Percentiles rank a stretch among this genome's conserved stretches.
Conservation (phyloP, 2,113 vertebrate genomes). For the Ochotona curzoniae region DNA sequence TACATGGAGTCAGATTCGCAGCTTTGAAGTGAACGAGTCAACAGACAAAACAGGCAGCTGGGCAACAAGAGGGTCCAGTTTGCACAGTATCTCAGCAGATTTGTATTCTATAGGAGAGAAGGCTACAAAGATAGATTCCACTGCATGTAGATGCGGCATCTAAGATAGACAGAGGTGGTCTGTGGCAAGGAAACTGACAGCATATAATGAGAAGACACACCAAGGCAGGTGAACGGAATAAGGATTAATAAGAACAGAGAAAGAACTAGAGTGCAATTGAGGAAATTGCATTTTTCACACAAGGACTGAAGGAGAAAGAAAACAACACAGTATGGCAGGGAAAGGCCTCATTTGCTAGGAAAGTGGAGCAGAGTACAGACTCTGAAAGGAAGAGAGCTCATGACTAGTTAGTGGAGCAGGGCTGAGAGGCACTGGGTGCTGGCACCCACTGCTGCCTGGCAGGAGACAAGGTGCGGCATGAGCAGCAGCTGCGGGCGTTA, state of each 20-base stretch:
- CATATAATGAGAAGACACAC: constrained; percentile 42
- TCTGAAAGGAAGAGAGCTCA: constrained; percentile 68
- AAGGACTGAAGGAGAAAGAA: constrained; percentile 58
- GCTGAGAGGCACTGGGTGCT: constrained; percentile 74
- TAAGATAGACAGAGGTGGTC: background rate
- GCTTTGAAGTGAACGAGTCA: constrained; percentile 53
- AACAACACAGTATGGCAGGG: background rate
- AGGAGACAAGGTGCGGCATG: constrained; percentile 56
- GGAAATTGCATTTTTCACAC: background rate
- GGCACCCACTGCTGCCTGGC: constrained; percentile 66
- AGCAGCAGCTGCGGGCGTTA: constrained; percentile 6
- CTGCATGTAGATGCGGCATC: background rate
- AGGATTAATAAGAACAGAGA: constrained; percentile 66
- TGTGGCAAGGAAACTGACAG: constrained; percentile 50
- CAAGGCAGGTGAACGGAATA: constrained; percentile 42
- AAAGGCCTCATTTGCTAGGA: constrained; percentile 27
- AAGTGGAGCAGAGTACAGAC: constrained; percentile 36
- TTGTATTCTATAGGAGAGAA: constrained; percentile 36
- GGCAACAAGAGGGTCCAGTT: background rate
- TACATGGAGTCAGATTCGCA: constrained; percentile 42
- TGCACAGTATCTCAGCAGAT: background rate
- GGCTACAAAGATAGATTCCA: background rate
- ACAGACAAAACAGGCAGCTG: constrained; percentile 49
- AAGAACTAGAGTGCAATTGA: constrained; percentile 66
- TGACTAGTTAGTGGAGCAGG: constrained; percentile 82